Evolutionary conservation across 2,113 vertebrate species (phyloP), one percentile per base, ranked within the genome.

Genomic region (Oceanites oceanicus): DNA sequence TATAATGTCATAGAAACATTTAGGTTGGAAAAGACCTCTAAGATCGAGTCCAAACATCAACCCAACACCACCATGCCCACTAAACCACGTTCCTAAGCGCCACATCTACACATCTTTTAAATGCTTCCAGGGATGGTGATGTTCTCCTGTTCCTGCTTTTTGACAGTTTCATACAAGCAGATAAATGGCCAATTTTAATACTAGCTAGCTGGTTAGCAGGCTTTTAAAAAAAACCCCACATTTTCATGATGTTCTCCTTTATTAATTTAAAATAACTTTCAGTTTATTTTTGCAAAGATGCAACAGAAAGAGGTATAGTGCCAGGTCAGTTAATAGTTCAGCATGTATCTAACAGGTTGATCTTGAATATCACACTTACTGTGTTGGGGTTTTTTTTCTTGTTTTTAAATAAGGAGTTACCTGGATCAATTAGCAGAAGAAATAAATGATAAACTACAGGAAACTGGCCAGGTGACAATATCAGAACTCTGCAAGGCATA

Each of bases 401-500:
- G 7, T 45, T 78, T 59, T 89, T 78, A 76, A 59, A 27, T 96
- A 97, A 99, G 99, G 92, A 98, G 90, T 55, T 99, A 99, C 92
- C 97, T 99, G 97, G 98, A 99, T 97, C 98, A 97, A 13, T 86
- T 99, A 94, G 99, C 99, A 27, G 99, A 99, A 97, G 99, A 99
- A 91, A 97, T 99, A 94, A 99, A 99, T 92, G 99, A 99, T 97
- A 99, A 99, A 96, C 97, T 99, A 42, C 99, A 99, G 94, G 99
- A 99, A 97, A 98, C 99, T 36, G 99, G 99, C n/a, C 97, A 99
- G 88, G 98, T 99, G 95, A 99, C 98, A 58, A 97, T 99, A 61
- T 98, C 99, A 0, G 99, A 99, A 30, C 98, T 99, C 10, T 99
- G 99, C 97, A 99, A 99, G 94, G 93, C 91, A 4, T 99, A 99